Conservation (phyloP, 2,113 vertebrate genomes). For the Limanda limanda region DNA sequence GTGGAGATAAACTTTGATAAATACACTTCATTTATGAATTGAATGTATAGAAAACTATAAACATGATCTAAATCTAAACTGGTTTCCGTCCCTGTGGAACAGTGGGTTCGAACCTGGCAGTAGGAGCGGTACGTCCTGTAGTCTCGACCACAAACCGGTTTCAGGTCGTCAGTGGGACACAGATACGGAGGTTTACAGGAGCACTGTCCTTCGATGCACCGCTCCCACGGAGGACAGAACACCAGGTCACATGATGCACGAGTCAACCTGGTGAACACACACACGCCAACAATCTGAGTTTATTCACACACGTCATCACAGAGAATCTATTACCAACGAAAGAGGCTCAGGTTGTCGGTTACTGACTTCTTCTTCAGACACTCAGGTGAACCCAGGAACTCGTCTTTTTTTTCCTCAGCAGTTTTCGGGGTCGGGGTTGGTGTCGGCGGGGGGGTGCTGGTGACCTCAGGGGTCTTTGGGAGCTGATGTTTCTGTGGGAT, state of each 20-base stretch:
- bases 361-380: not conserved
- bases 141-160: not conserved
- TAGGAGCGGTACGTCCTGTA: not conserved
- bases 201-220: not conserved
- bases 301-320: no score
- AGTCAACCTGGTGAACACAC: not conserved
- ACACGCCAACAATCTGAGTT: not conserved
- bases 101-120: not conserved
- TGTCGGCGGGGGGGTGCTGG: not conserved
- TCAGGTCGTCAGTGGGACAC: not conserved
- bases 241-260: slow-evolving; percentile 12
- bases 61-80: no score
- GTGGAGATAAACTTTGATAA: no score
- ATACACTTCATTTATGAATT: no score
- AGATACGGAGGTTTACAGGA: slow-evolving; percentile 5
- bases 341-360: not conserved
- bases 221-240: slow-evolving; percentile 11
- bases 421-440: not conserved
- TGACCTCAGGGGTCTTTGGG: not conserved
- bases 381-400: not conserved
- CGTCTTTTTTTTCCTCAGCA: not conserved
- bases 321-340: not conserved
- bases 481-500: not conserved
- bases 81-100: not conserved
- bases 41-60: no score